Evolutionary conservation across 2,797 vertebrate genomes (phyloP).

Genomic region (Arctocebus calabarensis): DNA sequence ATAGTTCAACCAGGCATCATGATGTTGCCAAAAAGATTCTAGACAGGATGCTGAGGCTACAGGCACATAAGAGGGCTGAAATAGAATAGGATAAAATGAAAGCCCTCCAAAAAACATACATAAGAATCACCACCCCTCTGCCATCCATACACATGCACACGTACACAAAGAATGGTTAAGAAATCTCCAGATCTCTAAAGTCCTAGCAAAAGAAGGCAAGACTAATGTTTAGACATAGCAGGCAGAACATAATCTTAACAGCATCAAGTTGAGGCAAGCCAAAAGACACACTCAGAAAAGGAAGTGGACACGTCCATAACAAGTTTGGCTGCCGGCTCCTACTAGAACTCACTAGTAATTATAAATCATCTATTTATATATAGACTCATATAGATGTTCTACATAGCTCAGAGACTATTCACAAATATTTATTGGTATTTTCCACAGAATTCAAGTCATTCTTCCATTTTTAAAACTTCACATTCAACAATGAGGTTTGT

Average conservation of each 20-base stretch:
- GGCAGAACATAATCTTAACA: background rate
- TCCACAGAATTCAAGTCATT: conserved; percentile 2
- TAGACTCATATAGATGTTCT: background rate
- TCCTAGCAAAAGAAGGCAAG: background rate
- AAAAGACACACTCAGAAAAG: background rate
- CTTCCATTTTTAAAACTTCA: conserved; percentile 7
- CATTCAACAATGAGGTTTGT: background rate
- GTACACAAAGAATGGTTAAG: background rate
- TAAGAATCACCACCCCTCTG: background rate
- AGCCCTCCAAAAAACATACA: background rate
- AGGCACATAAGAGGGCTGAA: background rate
- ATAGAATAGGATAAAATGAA: background rate
- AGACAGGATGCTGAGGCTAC: background rate
- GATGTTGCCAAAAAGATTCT: background rate
- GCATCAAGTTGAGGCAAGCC: background rate
- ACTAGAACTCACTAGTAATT: background rate
- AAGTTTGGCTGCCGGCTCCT: background rate
- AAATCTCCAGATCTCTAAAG: background rate
- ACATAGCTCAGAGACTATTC: background rate
- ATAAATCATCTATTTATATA: background rate
- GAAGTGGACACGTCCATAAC: background rate
- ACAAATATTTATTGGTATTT: background rate
- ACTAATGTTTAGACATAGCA: background rate
- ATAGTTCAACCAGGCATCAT: background rate
- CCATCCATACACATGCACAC: background rate